Base-by-base conservation (phyloP, 2,113 vertebrate species). In the Gymnarchus niloticus region DNA sequence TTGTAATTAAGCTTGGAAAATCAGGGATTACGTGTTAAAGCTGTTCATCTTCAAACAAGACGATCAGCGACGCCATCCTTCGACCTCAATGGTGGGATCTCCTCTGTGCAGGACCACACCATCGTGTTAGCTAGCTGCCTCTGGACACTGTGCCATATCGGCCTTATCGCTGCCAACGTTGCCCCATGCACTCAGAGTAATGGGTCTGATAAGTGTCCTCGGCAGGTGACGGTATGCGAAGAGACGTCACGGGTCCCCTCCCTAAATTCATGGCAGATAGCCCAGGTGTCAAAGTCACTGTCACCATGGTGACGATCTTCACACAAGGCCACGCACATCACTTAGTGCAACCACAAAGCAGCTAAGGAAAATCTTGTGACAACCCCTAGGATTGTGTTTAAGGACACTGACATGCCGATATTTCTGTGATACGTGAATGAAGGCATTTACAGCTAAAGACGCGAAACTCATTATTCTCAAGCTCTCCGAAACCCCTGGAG, bases 1-100 rank as follows among this genome's bases (percentile, higher is more conserved):
- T 81, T 48, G 46, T 81, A 25, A 81, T 48, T 80, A 49, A 80
- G 76, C 46, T 80, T 80, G 76, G 41, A 80, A 73, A 80, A 12
- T 48, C 65, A 80, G 23, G 46, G 46, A 48, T 10, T 80, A 12
- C 9, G 6, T 3, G 12, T 37, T 69, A 37, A 69, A 5, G 4
- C 28, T 69, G 28, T 69, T 7, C 23, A 7, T 48, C 23, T 78
- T 46, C 44, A 48, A 12, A 21, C 76, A 23, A 21, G 28, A 2
- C 19, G 65, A 41, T 41, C 65, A 73, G 65, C 46, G 76, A 7
- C 21, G 10, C 19, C 41, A 80, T 8, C 46, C 9, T n/a, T 48
- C n/a, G 46, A 23, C 21, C 44, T 80, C 7, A 10, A 23, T 80
- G 21, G 19, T 5, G 21, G 19, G 23, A 80, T 23, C 1, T n/a